Percentiles rank a stretch among this genome's conserved stretches.
Conservation (phyloP, 2,113 vertebrate species). For the Periophthalmus modestus region DNA sequence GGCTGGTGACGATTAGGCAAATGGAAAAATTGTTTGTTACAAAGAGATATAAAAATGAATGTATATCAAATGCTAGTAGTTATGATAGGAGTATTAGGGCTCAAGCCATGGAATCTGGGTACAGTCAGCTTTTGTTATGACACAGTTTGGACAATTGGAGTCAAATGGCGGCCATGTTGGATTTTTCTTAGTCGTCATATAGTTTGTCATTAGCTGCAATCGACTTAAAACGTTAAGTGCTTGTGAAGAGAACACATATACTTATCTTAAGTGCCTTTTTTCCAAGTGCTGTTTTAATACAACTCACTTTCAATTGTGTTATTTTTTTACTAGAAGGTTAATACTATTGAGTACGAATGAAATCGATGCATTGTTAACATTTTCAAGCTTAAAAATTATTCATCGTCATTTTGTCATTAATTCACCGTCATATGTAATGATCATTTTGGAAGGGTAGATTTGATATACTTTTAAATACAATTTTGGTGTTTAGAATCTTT, state of each 20-base stretch:
- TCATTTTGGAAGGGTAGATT: no score
- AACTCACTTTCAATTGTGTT: not conserved
- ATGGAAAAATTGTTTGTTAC: slow-evolving; percentile 22
- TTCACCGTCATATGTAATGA: no score
- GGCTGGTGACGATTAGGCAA: slow-evolving; percentile 49
- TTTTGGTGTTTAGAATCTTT: not conserved
- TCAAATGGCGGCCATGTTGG: not conserved
- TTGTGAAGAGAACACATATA: not conserved
- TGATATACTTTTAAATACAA: no score
- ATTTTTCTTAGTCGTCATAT: not conserved
- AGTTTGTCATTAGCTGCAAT: not conserved
- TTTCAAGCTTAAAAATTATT: no score
- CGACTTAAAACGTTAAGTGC: not conserved
- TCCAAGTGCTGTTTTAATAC: not conserved
- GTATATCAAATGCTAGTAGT: not conserved
- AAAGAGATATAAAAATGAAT: slow-evolving; percentile 32
- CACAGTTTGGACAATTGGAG: not conserved
- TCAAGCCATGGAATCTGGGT: not conserved
- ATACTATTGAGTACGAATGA: no score
- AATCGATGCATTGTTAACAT: no score
- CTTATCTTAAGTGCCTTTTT: not conserved
- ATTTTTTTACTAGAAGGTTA: not conserved
- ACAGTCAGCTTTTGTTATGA: not conserved
- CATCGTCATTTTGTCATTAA: no score
- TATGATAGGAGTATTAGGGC: no score